Percentiles rank a stretch among this genome's conserved stretches.
These are phyloP conservation scores for Chaitophorus viminalis DNA, from an alignment of 2,888 invertebrate species.

Conservation along the genomic window DNA sequence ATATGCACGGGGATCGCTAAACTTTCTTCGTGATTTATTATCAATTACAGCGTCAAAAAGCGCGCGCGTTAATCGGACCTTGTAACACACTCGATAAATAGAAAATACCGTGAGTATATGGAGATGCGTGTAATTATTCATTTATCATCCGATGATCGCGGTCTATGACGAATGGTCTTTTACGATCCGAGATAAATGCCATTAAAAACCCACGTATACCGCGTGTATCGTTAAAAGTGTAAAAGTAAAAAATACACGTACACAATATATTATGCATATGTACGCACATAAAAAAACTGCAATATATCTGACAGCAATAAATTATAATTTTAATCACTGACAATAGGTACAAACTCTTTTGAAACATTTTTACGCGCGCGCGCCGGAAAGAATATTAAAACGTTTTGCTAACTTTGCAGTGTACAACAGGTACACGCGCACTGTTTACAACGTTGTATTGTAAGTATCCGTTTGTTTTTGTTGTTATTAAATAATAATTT, in stretches of 20 bases:
- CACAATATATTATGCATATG: neutral
- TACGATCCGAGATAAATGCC: constrained; percentile 21
- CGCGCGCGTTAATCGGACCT: no score
- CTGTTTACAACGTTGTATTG: neutral
- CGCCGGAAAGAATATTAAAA: neutral
- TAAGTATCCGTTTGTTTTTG: neutral
- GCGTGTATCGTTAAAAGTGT: constrained; percentile 9
- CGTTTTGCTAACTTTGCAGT: neutral
- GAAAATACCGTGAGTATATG: no score
- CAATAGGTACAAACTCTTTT: neutral
- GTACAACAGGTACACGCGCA: neutral
- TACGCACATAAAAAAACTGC: neutral
- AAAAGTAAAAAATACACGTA: neutral
- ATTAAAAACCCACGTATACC: constrained; percentile 37
- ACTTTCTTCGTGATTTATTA: neutral
- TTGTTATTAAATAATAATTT: neutral
- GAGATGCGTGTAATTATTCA: neutral
- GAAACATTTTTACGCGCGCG: neutral
- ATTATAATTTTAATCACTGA: constrained; percentile 1
- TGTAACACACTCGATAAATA: no score
- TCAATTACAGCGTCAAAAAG: no score
- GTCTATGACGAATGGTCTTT: constrained; percentile 33
- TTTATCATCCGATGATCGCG: neutral
- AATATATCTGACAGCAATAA: neutral
- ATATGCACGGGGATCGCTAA: no score